Conservation (phyloP, 2,113 vertebrate species). For the Onychostruthus taczanowskii region DNA sequence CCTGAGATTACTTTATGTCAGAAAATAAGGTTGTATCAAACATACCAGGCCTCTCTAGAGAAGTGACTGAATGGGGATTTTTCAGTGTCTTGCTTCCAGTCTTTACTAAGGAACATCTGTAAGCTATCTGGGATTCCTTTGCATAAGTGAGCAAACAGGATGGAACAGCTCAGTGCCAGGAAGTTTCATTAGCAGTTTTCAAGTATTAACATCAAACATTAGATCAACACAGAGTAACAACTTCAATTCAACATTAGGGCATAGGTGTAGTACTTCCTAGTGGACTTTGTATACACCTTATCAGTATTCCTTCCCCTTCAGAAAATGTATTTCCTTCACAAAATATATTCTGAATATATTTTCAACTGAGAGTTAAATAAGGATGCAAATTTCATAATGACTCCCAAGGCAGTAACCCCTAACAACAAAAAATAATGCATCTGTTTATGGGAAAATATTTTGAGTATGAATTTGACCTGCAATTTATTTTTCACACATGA, state of each 20-base stretch:
- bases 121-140: background rate
- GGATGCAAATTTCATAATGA: background rate
- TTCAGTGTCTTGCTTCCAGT: background rate
- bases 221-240: background rate
- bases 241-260: background rate
- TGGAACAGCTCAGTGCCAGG: background rate
- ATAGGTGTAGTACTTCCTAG: background rate
- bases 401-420: background rate
- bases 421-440: background rate
- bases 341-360: background rate
- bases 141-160: background rate
- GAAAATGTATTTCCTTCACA: no score
- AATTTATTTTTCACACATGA: background rate
- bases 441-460: slow-evolving; percentile 24
- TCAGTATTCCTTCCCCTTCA: background rate
- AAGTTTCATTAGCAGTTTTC: background rate
- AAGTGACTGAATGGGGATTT: background rate
- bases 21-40: background rate
- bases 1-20: background rate
- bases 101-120: background rate
- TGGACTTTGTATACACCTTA: background rate
- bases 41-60: background rate
- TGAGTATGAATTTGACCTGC: background rate
- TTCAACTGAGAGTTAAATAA: background rate
- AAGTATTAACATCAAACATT: background rate